Base-by-base conservation (phyloP, 1,140 invertebrate species). In the Andricus grossulariae region DNA sequence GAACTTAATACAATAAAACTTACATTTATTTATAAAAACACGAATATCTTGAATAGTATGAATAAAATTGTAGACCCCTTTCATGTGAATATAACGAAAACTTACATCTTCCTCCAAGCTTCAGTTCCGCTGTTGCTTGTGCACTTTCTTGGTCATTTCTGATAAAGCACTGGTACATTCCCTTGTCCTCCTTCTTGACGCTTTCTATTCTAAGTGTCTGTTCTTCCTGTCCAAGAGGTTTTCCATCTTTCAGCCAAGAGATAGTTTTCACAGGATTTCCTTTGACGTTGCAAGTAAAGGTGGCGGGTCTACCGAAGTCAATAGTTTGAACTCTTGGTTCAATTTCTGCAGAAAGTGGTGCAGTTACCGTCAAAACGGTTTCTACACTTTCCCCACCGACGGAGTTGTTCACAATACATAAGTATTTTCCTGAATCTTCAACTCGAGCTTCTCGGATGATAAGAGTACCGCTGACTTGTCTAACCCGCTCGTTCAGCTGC, bases 101-200 rank as follows among this genome's bases (percentile, higher is more conserved):
- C 94, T 92, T 90, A 96, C 95, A 98, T 92, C 97, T 93, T 91
- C 97, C 97, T 86, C 97, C 97, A 55, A 99, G 93, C 92, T 97
- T 97, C 19, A 99, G 91, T 93, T 99, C 97, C 52, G 96, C 96
- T 71, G 96, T 97, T 1, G 96, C 96, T 87, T 98, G 97, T 1
- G 97, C 97, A 83, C 96, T 97, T 91, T 98, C 97, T 89, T 98
- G 96, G 86, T 98, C 97, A 88, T 98, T 98, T 66, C 96, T 93
- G 50, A 98, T 96, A 87, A 99, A 97, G 88, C 98, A 99, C 86
- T 99, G 98, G 88, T 99, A 99, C 97, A 99, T 99, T 88, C 98
- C 98, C 87, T 97, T 97, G 88, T 99, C 97, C 91, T 98, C 96
- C 85, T 98, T 97, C 89, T 97, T 96, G 0, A 99, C 97, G 6